Percentiles rank a stretch among this genome's conserved stretches.
Conservation (phyloP, 2,888 invertebrate genomes). For the Acleris emargana region DNA sequence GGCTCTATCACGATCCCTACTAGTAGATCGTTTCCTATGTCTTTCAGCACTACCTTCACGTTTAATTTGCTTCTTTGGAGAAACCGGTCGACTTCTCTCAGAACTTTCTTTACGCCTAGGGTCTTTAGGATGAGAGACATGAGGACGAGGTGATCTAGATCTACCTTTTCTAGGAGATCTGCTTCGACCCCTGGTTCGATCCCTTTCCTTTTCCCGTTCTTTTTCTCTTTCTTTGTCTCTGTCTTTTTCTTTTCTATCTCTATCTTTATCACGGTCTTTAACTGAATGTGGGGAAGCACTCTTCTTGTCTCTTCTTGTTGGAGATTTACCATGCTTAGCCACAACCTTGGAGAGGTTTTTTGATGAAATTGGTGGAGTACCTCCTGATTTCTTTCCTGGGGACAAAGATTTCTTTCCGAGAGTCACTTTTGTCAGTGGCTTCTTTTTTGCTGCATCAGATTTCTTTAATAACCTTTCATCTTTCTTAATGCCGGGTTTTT, state of each 20-base stretch:
- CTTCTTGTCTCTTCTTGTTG: constrained; percentile 70
- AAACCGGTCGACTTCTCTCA: constrained; percentile 76
- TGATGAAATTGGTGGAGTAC: constrained; percentile 77
- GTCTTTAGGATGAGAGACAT: constrained; percentile 71
- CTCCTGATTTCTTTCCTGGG: constrained; percentile 78
- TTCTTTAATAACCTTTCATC: constrained; percentile 74
- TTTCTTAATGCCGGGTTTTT: constrained; percentile 72
- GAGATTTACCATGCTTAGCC: constrained; percentile 75
- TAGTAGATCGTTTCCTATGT: constrained; percentile 69
- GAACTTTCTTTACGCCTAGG: constrained; percentile 75
- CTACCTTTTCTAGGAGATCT: constrained; percentile 76
- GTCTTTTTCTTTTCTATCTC: constrained; percentile 71
- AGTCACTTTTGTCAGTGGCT: constrained; percentile 61
- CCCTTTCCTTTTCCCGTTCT: constrained; percentile 80
- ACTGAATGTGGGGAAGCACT: constrained; percentile 69
- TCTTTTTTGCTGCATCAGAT: constrained; percentile 66
- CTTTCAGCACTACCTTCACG: constrained; percentile 72
- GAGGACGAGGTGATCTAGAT: constrained; percentile 73
- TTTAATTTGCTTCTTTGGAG: constrained; percentile 74
- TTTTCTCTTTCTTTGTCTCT: constrained; percentile 76
- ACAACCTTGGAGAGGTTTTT: constrained; percentile 69
- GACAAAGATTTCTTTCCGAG: constrained; percentile 78
- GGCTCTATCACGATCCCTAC: constrained; percentile 81
- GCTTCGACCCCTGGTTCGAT: constrained; percentile 76
- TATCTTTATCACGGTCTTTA: constrained; percentile 79